Conservation (phyloP, 2,797 vertebrate genomes). For the Denticeps clupeoides region DNA sequence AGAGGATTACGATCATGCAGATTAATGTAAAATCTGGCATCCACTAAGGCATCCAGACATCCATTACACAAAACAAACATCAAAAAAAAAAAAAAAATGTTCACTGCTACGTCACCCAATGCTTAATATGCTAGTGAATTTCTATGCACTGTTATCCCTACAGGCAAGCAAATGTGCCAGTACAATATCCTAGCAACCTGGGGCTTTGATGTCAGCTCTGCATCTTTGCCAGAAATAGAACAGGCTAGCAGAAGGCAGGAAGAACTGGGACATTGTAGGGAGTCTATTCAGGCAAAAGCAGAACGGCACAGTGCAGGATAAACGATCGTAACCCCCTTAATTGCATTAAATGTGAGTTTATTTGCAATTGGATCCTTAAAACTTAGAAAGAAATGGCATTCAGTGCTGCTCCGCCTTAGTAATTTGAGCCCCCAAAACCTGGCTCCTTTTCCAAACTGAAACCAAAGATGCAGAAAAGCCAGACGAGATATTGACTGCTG, state of each 20-base stretch:
- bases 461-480: background rate
- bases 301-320: slow-evolving; percentile 11
- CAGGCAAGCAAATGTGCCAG: slow-evolving; percentile 6
- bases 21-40: too few species aligned
- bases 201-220: slow-evolving; percentile 41
- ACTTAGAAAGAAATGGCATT: background rate
- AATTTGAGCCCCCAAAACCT: background rate
- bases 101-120: too few species aligned
- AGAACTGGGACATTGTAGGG: slow-evolving; percentile 33
- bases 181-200: slow-evolving; percentile 52
- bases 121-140: too few species aligned
- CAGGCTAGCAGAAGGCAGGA: slow-evolving; percentile 36
- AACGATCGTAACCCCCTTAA: background rate
- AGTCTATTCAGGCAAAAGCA: slow-evolving; percentile 20
- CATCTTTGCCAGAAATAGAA: slow-evolving; percentile 51
- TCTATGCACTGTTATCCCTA: too few species aligned
- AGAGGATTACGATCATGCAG: too few species aligned
- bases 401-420: background rate
- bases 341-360: too few species aligned
- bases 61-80: too few species aligned
- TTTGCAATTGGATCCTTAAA: too few species aligned
- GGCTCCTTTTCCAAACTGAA: background rate
- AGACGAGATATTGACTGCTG: slow-evolving; percentile 1
- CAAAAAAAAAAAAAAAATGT: too few species aligned
- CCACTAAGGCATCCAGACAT: too few species aligned